Evolutionary conservation across 2,797 vertebrate genomes (phyloP), one percentile per base, ranked within the genome.

Genomic region (Eurystomus glaucurus): DNA sequence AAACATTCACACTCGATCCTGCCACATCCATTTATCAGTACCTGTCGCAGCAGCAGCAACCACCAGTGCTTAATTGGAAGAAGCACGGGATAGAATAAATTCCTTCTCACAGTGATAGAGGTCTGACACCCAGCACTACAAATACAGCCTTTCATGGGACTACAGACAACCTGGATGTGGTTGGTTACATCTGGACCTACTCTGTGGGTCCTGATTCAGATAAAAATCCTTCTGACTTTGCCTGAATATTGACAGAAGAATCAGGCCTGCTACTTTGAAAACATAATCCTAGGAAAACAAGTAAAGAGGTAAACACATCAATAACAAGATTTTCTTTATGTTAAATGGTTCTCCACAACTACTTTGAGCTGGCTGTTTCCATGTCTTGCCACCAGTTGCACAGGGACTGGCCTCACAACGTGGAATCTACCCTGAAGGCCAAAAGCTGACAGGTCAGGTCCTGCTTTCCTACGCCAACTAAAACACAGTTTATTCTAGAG

Each of bases 1-100:
- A 97, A 98, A 97, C 92, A 92, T 28, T 83, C 90, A 41, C 93
- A 89, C 62, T 51, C 50, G 23, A 96, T 89, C 86, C 93, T 93
- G 89, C 81, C 91, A 96, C 51, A 97, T 95, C 79, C 82, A 83
- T 94, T 96, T 86, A 89, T 93, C 37, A 45, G 87, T 16, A 31
- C 74, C n/a, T 43, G 92, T 91, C 21, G 48, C 72, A 83, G 95
- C 85, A 6, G 5, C 57, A 80, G 77, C 84, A 89, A 60, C 84
- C 85, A 93, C 88, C 65, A 48, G 69, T 25, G 84, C 86, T 91
- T 89, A 92, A 92, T 8, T 93, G 89, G 81, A 83, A 85, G 52
- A 77, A 70, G 69, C 28, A 70, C 1, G 3, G 75, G 77, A 29
- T 2, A 64, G 78, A 83, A 94, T 62, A 70, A 93, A 93, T 85